A percentile compares a stretch with the other conserved stretches of the same genome.
phyloP scores from a whole-genome alignment of 2,888 invertebrate genomes.

The Unio pictorum region DNA sequence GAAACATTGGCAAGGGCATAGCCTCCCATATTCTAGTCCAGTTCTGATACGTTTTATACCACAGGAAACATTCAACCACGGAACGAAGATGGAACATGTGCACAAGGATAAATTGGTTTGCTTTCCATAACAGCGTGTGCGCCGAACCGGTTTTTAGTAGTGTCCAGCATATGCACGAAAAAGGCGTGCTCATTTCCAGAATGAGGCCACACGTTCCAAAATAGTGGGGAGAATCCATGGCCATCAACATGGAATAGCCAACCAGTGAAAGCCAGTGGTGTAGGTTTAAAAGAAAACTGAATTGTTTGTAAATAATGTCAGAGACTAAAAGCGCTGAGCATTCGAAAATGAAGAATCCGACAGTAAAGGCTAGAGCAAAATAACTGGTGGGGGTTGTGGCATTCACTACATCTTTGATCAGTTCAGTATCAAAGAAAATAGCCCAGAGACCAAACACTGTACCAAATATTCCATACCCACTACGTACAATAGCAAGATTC shows the following conservation, averaged over 20 bases:
- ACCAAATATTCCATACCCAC: conserved; percentile 53
- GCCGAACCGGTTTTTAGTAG: conserved; percentile 59
- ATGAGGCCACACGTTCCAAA: conserved; percentile 57
- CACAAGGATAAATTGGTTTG: conserved; percentile 62
- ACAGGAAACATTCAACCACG: conserved; percentile 56
- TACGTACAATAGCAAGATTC: conserved; percentile 59
- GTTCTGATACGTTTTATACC: conserved; percentile 55
- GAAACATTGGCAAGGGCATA: conserved; percentile 55
- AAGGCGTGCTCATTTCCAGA: conserved; percentile 64
- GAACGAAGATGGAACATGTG: conserved; percentile 64
- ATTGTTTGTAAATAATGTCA: conserved; percentile 50
- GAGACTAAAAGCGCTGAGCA: conserved; percentile 51
- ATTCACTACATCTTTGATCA: conserved; percentile 53
- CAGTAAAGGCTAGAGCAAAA: conserved; percentile 47
- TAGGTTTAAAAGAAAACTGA: conserved; percentile 51
- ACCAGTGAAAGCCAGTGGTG: conserved; percentile 61
- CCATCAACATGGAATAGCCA: conserved; percentile 42
- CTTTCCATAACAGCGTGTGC: conserved; percentile 55
- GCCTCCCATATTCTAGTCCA: conserved; percentile 52
- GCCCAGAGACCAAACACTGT: conserved; percentile 51
- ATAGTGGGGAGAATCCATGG: conserved; percentile 48
- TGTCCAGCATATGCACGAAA: conserved; percentile 64
- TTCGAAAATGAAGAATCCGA: conserved; percentile 64
- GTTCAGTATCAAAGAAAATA: conserved; percentile 47
- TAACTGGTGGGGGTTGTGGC: conserved; percentile 54